These are phyloP conservation scores for Serilophus lunatus DNA, from an alignment of 2,113 vertebrate species.

Conservation along the genomic window DNA sequence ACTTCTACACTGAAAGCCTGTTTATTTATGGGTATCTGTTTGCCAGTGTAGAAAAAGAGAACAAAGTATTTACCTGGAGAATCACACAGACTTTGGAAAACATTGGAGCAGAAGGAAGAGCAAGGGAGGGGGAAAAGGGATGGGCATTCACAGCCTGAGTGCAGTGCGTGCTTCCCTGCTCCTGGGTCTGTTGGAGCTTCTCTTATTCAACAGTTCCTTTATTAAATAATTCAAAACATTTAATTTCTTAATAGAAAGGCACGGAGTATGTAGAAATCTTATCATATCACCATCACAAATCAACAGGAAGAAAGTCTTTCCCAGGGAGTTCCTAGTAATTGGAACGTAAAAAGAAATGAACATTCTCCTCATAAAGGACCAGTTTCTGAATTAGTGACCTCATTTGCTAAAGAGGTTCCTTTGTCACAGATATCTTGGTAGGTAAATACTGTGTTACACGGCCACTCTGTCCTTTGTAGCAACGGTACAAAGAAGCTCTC, in stretches of 20 bases:
- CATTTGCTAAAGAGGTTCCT: conserved; percentile 58
- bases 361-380: conserved; percentile 13
- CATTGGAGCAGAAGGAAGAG: background rate
- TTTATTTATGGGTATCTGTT: background rate
- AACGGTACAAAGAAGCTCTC: conserved; percentile 26
- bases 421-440: conserved; percentile 44
- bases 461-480: conserved; percentile 8
- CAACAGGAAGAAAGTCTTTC: conserved; percentile 65
- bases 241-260: conserved; percentile 36
- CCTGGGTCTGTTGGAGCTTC: background rate
- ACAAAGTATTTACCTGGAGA: background rate
- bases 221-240: conserved; percentile 64
- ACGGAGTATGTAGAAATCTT: conserved; percentile 34
- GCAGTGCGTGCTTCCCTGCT: background rate
- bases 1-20: conserved; percentile 18
- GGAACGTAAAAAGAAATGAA: background rate
- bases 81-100: conserved; percentile 16
- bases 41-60: background rate
- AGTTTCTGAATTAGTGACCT: conserved; percentile 58
- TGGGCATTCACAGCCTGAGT: background rate
- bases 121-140: background rate
- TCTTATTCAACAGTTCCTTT: conserved; percentile 14
- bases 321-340: background rate
- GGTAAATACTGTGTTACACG: conserved; percentile 24
- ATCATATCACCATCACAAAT: conserved; percentile 45